Base-by-base conservation (phyloP, 2,113 vertebrate genomes). In the Athene noctua region DNA sequence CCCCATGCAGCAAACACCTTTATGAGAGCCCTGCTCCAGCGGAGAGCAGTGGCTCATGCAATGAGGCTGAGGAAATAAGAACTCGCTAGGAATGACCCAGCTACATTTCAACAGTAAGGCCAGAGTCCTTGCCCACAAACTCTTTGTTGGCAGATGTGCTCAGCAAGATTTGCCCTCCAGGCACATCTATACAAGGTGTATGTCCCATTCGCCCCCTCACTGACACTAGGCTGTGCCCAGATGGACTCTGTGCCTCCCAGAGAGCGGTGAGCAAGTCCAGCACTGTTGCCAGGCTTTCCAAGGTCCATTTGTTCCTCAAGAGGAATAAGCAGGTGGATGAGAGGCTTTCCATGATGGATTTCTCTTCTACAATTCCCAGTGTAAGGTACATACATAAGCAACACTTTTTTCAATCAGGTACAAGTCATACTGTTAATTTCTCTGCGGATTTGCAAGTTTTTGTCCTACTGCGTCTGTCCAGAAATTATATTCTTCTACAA, bases 1-100 rank as follows among this genome's bases (percentile, higher is more conserved):
- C 16, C 36, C 54, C 63, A 16, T 13, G 72, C 92, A 84, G 80
- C 36, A 87, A 91, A 80, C 49, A 87, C 88, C 94, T 94, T 47
- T 18, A 42, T 1, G 12, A 80, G 70, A 84, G 61, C 72, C 55
- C 23, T 0, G 4, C 47, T 74, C 68, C 77, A 30, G 83, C 68
- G 49, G 82, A 36, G 52, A 74, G 19, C 23, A 32, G 74, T 1
- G 11, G 58, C 58, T 88, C 19, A 3, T 16, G 51, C 25, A 10
- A 5, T 3, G 30, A 26, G 38, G 40, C 16, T 13, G 58, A 72
- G 71, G 52, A 52, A 13, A n/a, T 15, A 26, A 51, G 67, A 80
- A 25, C 21, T 65, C 3, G 2, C 38, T 14, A 29, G 77, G 80
- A 70, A 46, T 2, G 3, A 62, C 47, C 38, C 34, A 29, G 54